These are phyloP conservation scores for Macropodus opercularis DNA, from an alignment of 2,797 vertebrate species.

Conservation along the genomic window DNA sequence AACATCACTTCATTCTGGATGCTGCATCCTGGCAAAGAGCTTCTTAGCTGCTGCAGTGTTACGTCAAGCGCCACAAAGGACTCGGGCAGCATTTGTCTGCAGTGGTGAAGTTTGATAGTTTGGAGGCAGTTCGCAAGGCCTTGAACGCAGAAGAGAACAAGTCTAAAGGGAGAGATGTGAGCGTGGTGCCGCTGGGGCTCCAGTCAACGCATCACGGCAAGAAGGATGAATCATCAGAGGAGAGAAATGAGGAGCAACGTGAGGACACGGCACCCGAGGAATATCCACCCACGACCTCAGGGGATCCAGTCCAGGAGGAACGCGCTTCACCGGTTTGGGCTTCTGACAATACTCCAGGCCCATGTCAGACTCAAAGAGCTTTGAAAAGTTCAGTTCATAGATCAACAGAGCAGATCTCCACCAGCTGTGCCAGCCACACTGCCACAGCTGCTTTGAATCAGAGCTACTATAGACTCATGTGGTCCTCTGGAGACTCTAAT, in stretches of 20 bases:
- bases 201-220: conserved; percentile 52
- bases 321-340: not conserved
- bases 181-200: conserved; percentile 76
- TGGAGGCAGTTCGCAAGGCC: conserved; percentile 77
- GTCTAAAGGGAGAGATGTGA: conserved; percentile 57
- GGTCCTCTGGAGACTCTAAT: conserved; percentile 43
- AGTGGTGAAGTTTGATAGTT: conserved; percentile 81
- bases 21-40: conserved; percentile 81
- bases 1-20: conserved; percentile 77
- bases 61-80: conserved; percentile 70
- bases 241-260: conserved; percentile 23
- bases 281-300: conserved; percentile 14
- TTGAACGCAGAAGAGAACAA: conserved; percentile 63
- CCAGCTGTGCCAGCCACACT: conserved; percentile 1
- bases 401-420: conserved; percentile 24
- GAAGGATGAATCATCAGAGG: conserved; percentile 26
- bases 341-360: not conserved
- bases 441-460: conserved; percentile 21
- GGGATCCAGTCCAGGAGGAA: conserved; percentile 56
- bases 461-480: conserved; percentile 21
- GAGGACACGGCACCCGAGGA: conserved; percentile 3
- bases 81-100: conserved; percentile 79
- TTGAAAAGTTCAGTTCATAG: not conserved
- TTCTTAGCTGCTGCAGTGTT: conserved; percentile 78
- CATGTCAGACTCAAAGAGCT: conserved; percentile 5